Evolutionary conservation across 2,797 vertebrate genomes (phyloP), one percentile per base, ranked within the genome.

Genomic region (Melanotaenia pygmaea): DNA sequence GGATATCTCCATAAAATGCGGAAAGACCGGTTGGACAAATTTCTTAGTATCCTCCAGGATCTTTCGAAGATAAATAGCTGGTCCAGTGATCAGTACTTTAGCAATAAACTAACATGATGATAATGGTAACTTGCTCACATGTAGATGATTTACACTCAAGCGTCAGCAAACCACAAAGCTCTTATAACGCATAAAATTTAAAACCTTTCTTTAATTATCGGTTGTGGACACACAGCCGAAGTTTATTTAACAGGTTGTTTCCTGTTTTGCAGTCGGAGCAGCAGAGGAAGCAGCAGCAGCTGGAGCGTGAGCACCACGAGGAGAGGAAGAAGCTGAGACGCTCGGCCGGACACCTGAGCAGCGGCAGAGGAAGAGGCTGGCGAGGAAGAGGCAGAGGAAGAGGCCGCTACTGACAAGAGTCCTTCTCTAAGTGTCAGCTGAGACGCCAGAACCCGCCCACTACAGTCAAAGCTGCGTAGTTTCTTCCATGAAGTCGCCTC

Each of bases 321-420:
- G 97, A 99, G 88, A 95, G 98, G 85, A 98, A 88, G 82, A 93
- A 94, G 64, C 93, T 99, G 68, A 90, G 96, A 7, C 96, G 98
- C 12, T 90, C 98, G 0, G 98, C 98, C 0, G 94, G 92, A 72
- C 97, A 97, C 72, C 94, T 99, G 56, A 95, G 80, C 90, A 96
- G 94, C 37, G 88, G 91, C 45, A 88, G 89, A 1, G 90, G 94
- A 3, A 1, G 91, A 59, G 88, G 89, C 0, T 3, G 90, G 0
- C 74, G 88, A 0, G 37, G 86, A 2, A 81, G 95, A 18, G 74
- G 86, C 45, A 24, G 89, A 35, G 90, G 92, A 5, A 53, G 92
- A 54, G 89, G 92, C 3, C 66, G 81, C 14, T 84, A 74, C 84
- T 94, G 82, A 95, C 68, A 40, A 47, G 40, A 58, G 9, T 30